phyloP scores from a whole-genome alignment of 2,113 vertebrate genomes.

The Sphaerodactylus townsendi region DNA sequence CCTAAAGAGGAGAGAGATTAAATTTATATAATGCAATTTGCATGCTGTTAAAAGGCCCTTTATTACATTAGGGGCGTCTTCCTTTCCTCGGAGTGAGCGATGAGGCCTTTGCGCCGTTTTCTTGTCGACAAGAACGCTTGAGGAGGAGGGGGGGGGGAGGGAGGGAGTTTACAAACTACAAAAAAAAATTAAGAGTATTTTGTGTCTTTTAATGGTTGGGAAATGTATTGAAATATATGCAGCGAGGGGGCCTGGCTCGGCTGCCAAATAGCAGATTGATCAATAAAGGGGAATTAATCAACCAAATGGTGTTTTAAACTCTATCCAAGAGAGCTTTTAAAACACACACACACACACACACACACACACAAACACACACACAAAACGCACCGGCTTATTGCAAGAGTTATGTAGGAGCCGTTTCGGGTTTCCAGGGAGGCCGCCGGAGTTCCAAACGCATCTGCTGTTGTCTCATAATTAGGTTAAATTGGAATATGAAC shows the following conservation, averaged over 20 bases:
- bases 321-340: slow-evolving; percentile 34
- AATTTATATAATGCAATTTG: slow-evolving; percentile 28
- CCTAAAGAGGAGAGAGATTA: slow-evolving; percentile 13
- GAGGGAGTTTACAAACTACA: not conserved
- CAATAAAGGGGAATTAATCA: slow-evolving; percentile 61
- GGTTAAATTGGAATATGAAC: not conserved
- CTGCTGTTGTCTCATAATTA: not conserved
- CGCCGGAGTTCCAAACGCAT: not conserved
- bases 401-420: slow-evolving; percentile 19
- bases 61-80: slow-evolving; percentile 25
- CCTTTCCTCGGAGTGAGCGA: not conserved
- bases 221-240: slow-evolving; percentile 56
- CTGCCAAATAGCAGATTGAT: slow-evolving; percentile 53
- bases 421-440: not conserved
- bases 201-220: slow-evolving; percentile 42
- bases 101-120: not conserved
- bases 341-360: too few relatives aligned
- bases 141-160: too few relatives aligned
- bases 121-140: not conserved
- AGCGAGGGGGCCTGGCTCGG: not conserved
- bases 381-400: not conserved
- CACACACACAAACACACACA: too few relatives aligned
- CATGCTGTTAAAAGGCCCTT: slow-evolving; percentile 8
- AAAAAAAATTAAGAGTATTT: slow-evolving; percentile 4
- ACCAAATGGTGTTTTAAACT: slow-evolving; percentile 61